These are phyloP conservation scores for Leptopilina drosophilae DNA, from an alignment of 2,888 invertebrate genomes.

Conservation along the genomic window DNA sequence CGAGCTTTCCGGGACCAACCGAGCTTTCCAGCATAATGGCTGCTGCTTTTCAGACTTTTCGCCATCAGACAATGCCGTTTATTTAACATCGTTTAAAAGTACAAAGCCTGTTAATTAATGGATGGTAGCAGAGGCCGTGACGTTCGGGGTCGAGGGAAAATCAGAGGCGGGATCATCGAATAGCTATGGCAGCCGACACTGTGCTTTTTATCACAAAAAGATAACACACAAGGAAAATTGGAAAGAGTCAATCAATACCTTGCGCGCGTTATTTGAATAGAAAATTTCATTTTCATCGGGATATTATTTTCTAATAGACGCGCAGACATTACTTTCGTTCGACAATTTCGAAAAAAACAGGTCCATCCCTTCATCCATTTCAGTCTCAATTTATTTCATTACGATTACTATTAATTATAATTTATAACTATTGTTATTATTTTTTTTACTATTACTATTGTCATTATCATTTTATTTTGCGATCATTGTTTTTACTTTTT, in stretches of 20 bases:
- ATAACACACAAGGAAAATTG: constrained; percentile 21
- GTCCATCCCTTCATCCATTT: too few species aligned
- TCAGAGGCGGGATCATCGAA: constrained; percentile 51
- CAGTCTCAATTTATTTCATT: too few species aligned
- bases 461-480: too few species aligned
- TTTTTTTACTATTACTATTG: too few species aligned
- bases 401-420: too few species aligned
- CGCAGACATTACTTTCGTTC: too few species aligned
- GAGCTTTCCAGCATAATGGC: constrained; percentile 73
- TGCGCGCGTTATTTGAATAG: not conserved
- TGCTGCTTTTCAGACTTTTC: constrained; percentile 74
- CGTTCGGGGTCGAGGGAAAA: constrained; percentile 52
- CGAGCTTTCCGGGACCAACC: constrained; percentile 65
- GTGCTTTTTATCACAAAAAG: constrained; percentile 22
- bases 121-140: constrained; percentile 64
- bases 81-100: constrained; percentile 77
- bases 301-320: not conserved
- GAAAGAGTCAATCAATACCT: constrained; percentile 20
- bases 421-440: too few species aligned
- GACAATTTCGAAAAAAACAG: too few species aligned
- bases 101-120: constrained; percentile 77
- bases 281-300: constrained; percentile 1
- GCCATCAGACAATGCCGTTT: constrained; percentile 74
- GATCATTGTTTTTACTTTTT: too few species aligned
- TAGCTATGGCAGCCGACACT: constrained; percentile 53